Percentiles rank a stretch among this genome's conserved stretches.
Evolutionary conservation across 2,888 invertebrate genomes (phyloP).

Genomic region (Petrolisthes manimaculis): DNA sequence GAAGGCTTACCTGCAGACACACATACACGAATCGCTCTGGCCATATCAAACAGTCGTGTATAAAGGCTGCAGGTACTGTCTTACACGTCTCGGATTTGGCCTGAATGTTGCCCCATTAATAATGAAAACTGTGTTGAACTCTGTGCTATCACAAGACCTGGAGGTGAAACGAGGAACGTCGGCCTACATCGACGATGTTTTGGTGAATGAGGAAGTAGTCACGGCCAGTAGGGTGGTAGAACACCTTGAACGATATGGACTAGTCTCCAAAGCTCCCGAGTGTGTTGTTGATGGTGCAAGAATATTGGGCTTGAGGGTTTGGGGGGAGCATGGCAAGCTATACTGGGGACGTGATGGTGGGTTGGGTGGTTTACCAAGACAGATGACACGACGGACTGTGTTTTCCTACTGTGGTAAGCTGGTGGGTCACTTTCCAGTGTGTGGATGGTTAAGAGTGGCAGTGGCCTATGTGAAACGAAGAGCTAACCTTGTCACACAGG

Average conservation of each 20-base stretch:
- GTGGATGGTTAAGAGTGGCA: background rate
- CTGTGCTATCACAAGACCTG: background rate
- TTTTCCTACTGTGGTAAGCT: constrained; percentile 30
- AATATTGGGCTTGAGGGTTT: constrained; percentile 29
- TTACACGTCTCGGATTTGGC: too few relatives aligned
- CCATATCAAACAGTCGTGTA: too few relatives aligned
- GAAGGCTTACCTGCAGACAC: constrained; percentile 40
- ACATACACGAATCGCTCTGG: too few relatives aligned
- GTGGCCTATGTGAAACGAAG: too few relatives aligned
- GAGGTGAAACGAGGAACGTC: background rate
- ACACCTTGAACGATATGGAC: background rate
- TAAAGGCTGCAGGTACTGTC: too few relatives aligned
- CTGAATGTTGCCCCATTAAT: constrained; percentile 10
- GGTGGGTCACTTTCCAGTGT: background rate
- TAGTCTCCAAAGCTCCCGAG: constrained; percentile 18
- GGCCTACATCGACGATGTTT: background rate
- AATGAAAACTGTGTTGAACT: constrained; percentile 8
- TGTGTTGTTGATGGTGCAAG: constrained; percentile 21
- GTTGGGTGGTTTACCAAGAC: background rate
- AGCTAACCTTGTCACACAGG: too few relatives aligned
- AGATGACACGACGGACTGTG: constrained; percentile 8
- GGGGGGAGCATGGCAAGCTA: constrained; percentile 1
- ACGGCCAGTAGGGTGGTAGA: background rate
- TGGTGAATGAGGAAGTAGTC: constrained; percentile 6
- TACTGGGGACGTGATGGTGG: constrained; percentile 18